Conservation (phyloP, 2,888 invertebrate species). For the Tetramorium bicarinatum region DNA sequence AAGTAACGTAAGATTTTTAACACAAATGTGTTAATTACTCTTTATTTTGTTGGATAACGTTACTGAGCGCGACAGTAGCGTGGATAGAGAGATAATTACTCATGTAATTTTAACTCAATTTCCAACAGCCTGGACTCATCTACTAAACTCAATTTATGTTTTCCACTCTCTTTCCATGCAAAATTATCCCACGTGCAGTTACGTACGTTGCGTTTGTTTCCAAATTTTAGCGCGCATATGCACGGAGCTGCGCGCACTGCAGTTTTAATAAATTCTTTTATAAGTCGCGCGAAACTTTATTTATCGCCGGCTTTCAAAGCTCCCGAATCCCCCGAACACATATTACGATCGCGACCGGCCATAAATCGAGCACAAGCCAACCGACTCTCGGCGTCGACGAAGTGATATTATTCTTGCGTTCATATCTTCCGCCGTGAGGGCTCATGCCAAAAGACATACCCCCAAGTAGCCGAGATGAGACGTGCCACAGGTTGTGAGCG, state of each 20-base stretch:
- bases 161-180: slow-evolving; percentile 18
- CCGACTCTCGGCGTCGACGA: slow-evolving; percentile 38
- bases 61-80: background rate
- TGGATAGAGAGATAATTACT: slow-evolving; percentile 34
- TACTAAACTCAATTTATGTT: slow-evolving; percentile 44
- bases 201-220: background rate
- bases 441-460: slow-evolving; percentile 44
- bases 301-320: background rate
- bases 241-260: background rate
- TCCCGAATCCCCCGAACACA: background rate
- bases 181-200: slow-evolving; percentile 13
- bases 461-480: slow-evolving; percentile 23
- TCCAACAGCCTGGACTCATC: slow-evolving; percentile 39
- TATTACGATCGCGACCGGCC: slow-evolving; percentile 29
- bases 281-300: background rate
- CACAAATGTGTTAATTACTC: slow-evolving; percentile 16
- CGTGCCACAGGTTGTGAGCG: slow-evolving; percentile 53
- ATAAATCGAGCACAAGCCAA: slow-evolving; percentile 37
- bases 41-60: slow-evolving; percentile 30
- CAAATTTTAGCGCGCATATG: background rate
- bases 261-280: slow-evolving; percentile 36
- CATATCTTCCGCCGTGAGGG: slow-evolving; percentile 31
- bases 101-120: slow-evolving; percentile 41
- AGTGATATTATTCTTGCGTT: slow-evolving; percentile 43
- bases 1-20: slow-evolving; percentile 5